Conservation (phyloP, 1,140 invertebrate species). For the Drosophila carrolli region DNA sequence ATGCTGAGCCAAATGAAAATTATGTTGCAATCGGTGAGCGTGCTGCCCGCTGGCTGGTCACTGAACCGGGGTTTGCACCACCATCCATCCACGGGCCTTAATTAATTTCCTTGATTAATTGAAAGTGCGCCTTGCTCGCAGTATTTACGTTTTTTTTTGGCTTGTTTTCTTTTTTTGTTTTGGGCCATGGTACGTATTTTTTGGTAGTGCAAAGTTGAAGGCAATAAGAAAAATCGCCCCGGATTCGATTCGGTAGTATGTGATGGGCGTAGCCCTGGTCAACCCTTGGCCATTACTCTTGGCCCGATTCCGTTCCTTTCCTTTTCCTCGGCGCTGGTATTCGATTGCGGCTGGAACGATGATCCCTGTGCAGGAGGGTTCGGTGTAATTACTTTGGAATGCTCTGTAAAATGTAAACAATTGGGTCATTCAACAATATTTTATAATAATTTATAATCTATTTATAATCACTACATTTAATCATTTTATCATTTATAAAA, state of each 20-base stretch:
- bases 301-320: conserved; percentile 19
- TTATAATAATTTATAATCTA: no score
- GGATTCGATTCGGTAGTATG: conserved; percentile 71
- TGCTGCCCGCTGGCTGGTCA: conserved; percentile 55
- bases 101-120: conserved; percentile 83
- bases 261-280: conserved; percentile 64
- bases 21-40: conserved; percentile 69
- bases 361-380: conserved; percentile 28
- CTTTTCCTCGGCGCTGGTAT: conserved; percentile 12
- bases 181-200: conserved; percentile 18
- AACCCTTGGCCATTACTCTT: conserved; percentile 76
- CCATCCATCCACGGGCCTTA: conserved; percentile 60
- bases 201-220: conserved; percentile 78
- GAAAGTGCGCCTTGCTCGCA: conserved; percentile 62
- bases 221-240: conserved; percentile 63
- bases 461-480: no score
- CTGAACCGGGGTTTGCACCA: conserved; percentile 44
- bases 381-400: conserved; percentile 1
- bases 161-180: conserved; percentile 11
- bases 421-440: no score
- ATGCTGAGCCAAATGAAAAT: conserved; percentile 78
- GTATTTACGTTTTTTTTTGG: conserved; percentile 22
- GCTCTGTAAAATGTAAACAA: conserved; percentile 4
- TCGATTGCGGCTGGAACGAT: conserved; percentile 67
- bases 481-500: no score